These are phyloP conservation scores for Heterodera schachtii DNA, from an alignment of 1,140 invertebrate species.

Conservation along the genomic window DNA sequence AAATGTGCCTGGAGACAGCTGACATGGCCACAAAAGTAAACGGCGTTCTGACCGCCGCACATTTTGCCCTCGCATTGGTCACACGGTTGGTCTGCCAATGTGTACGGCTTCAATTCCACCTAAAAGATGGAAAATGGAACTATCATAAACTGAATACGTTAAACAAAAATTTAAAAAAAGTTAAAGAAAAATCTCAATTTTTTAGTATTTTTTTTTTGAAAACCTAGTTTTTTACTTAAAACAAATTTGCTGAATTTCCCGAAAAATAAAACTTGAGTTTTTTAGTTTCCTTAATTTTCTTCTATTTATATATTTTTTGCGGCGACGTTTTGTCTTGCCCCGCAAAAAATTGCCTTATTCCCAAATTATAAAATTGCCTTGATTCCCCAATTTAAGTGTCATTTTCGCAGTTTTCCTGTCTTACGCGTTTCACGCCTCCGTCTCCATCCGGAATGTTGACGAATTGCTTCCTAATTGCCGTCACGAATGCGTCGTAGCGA, in stretches of 20 bases:
- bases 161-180: slow-evolving; percentile 1
- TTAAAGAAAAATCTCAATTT: slow-evolving; percentile 1
- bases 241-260: too few species aligned
- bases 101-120: slow-evolving; percentile 96
- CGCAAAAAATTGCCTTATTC: too few species aligned
- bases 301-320: slow-evolving; percentile 96
- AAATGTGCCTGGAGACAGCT: slow-evolving; percentile 80
- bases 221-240: too few species aligned
- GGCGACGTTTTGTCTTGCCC: slow-evolving; percentile 97
- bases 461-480: slow-evolving; percentile 7
- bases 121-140: slow-evolving; percentile 54
- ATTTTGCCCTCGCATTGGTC: slow-evolving; percentile 83
- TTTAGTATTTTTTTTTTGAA: not conserved
- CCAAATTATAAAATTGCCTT: too few species aligned
- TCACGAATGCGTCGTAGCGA: slow-evolving; percentile 74
- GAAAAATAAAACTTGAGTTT: not conserved
- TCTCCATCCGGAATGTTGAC: slow-evolving; percentile 73
- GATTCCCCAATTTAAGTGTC: too few species aligned
- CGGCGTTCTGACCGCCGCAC: slow-evolving; percentile 85
- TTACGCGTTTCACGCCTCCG: slow-evolving; percentile 19
- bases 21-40: slow-evolving; percentile 98
- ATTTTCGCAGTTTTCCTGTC: not conserved
- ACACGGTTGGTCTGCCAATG: slow-evolving; percentile 98
- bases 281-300: slow-evolving; percentile 64
- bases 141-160: too few species aligned